A percentile compares a stretch with the other conserved stretches of the same genome.
Evolutionary conservation across 2,888 invertebrate genomes (phyloP).

Genomic region (Stratiomys singularior): DNA sequence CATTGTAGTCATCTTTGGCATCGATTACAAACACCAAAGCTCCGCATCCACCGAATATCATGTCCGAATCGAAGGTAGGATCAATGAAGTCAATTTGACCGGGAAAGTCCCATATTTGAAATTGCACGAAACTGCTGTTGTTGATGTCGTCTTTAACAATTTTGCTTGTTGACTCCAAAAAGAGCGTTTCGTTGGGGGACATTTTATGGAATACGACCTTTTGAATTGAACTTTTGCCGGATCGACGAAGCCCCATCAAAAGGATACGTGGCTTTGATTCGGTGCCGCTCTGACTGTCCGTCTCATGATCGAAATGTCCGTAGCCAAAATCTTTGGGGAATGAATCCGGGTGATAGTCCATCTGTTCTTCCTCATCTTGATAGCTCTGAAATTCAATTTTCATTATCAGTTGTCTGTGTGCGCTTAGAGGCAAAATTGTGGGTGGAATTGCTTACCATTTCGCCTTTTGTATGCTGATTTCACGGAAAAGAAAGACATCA

Average conservation of each 20-base stretch:
- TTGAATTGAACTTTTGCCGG: constrained; percentile 98
- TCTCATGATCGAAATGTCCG: constrained; percentile 86
- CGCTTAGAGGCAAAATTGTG: background rate
- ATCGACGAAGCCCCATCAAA: constrained; percentile 94
- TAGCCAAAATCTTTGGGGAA: constrained; percentile 95
- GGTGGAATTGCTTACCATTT: constrained; percentile 14
- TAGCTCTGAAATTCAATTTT: constrained; percentile 65
- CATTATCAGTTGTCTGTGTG: background rate
- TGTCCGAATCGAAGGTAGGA: constrained; percentile 93
- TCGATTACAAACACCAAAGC: constrained; percentile 99
- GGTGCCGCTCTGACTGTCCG: constrained; percentile 70
- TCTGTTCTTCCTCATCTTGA: constrained; percentile 70
- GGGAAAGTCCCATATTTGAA: constrained; percentile 99
- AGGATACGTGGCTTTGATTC: constrained; percentile 87
- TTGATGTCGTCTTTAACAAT: constrained; percentile 98
- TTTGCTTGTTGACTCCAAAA: constrained; percentile 97
- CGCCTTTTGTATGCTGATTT: constrained; percentile 16
- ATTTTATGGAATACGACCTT: constrained; percentile 99
- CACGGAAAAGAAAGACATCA: constrained; percentile 29
- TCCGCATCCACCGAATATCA: constrained; percentile 96
- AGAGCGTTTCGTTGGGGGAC: constrained; percentile 99
- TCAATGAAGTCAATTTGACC: constrained; percentile 99
- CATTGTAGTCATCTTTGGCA: constrained; percentile 98
- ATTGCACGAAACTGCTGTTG: constrained; percentile 95
- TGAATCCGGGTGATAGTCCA: constrained; percentile 69